Conservation (phyloP, 1,140 invertebrate species). For the Leptinotarsa lineolata region DNA sequence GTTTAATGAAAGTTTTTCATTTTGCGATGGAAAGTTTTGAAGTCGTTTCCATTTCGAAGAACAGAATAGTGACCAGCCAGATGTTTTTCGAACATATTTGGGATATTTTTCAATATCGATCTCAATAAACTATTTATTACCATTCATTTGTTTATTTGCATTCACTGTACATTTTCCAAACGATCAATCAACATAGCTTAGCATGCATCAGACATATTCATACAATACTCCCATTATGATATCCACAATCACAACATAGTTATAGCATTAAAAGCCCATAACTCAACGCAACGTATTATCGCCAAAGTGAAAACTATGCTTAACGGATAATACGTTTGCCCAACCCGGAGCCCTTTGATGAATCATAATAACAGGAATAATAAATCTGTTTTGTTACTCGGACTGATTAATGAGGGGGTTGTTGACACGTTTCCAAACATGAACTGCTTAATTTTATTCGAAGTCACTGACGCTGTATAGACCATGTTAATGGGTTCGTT, state of each 20-base stretch:
- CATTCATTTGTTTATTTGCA: too few relatives aligned
- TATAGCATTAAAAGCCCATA: constrained; percentile 6
- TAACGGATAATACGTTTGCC: background rate
- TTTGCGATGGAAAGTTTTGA: too few relatives aligned
- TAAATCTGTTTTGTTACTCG: background rate
- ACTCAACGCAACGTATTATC: background rate
- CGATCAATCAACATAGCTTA: background rate
- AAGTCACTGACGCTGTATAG: constrained; percentile 5
- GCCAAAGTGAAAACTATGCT: background rate
- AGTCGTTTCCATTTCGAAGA: too few relatives aligned
- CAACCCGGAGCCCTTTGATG: background rate
- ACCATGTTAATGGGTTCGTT: background rate
- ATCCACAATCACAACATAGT: constrained; percentile 1
- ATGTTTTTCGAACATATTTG: too few relatives aligned
- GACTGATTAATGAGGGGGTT: constrained; percentile 2
- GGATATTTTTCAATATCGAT: too few relatives aligned
- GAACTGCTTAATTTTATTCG: background rate
- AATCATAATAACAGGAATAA: constrained; percentile 7
- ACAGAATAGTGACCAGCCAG: too few relatives aligned
- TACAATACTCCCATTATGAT: background rate
- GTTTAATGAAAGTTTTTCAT: too few relatives aligned
- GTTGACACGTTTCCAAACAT: background rate
- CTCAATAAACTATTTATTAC: too few relatives aligned
- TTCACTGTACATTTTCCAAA: background rate
- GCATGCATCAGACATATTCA: background rate